Base-by-base conservation (phyloP, 2,888 invertebrate species). In the Notodonta dromedarius region DNA sequence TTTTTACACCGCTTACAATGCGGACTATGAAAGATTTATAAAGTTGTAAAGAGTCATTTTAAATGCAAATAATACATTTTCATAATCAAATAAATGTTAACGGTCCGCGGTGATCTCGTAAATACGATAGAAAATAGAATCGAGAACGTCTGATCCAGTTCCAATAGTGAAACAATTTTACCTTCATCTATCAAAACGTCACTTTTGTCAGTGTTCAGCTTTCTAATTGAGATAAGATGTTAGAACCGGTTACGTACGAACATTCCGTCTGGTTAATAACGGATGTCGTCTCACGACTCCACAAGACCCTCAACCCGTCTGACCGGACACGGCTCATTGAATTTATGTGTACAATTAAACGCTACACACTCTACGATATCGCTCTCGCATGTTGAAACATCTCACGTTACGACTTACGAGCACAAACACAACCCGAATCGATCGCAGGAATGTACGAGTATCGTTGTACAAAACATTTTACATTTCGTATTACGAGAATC, bases 151-250 rank as follows among this genome's bases (percentile, higher is more conserved):
- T 58, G 65, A 70, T 74, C 68, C 70, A 66, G 71, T 71, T 71
- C 59, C 61, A 63, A 71, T 68, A 73, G 68, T 67, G 63, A 70
- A 73, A 75, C 67, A 72, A 69, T 79, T 77, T 77, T 74, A 70
- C 65, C 64, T 70, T 74, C 73, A 81, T 86, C 82, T 75, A 86
- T 87, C 85, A 83, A 80, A 74, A 73, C 73, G 80, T 82, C 79
- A 73, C 71, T 74, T 79, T 80, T 79, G 78, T 83, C 81, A 76
- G 66, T 81, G 74, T 77, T 78, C 70, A 78, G 82, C 86, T 88
- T 87, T 88, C 88, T 88, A 87, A 86, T 85, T 79, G 79, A 82
- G 82, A 82, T 83, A 82, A 85, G 78, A 71, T 64, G 75, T 56
- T 63, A 69, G 76, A 82, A 83, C 82, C 73, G 69, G 84, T 79